phyloP scores from a whole-genome alignment of 2,888 invertebrate species.

The Polydrusus pterygomalis region DNA sequence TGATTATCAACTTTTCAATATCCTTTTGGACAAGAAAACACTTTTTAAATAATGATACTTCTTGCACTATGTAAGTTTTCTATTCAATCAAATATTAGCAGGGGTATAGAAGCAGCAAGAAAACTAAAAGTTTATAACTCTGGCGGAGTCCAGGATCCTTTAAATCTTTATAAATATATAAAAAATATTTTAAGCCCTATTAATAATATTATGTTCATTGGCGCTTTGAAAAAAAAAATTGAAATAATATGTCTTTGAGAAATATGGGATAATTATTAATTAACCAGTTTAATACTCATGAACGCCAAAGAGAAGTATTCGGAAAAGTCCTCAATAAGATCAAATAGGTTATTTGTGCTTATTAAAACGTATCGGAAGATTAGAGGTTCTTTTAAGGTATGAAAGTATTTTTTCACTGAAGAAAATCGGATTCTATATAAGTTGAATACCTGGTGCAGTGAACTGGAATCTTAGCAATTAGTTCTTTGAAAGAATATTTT shows the following conservation, averaged over 20 bases:
- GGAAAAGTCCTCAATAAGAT: conserved; percentile 59
- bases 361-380: conserved; percentile 69
- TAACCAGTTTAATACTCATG: conserved; percentile 18
- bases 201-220: neutral
- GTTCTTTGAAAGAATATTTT: conserved; percentile 69
- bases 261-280: conserved; percentile 21
- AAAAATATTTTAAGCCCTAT: neutral
- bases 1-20: too few species aligned
- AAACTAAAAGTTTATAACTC: too few species aligned
- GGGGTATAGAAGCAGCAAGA: too few species aligned
- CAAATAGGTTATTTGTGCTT: conserved; percentile 67
- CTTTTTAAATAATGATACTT: too few species aligned
- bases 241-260: conserved; percentile 16
- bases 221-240: conserved; percentile 3
- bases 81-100: too few species aligned
- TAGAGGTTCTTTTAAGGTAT: conserved; percentile 67
- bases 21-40: too few species aligned
- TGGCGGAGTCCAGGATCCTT: too few species aligned
- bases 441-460: conserved; percentile 69
- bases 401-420: conserved; percentile 66
- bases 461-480: conserved; percentile 72
- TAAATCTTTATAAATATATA: too few species aligned
- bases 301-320: conserved; percentile 16
- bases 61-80: too few species aligned
- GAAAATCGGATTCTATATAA: conserved; percentile 69